Base-by-base conservation (phyloP, 2,113 vertebrate species). In the Bubo scandiacus region DNA sequence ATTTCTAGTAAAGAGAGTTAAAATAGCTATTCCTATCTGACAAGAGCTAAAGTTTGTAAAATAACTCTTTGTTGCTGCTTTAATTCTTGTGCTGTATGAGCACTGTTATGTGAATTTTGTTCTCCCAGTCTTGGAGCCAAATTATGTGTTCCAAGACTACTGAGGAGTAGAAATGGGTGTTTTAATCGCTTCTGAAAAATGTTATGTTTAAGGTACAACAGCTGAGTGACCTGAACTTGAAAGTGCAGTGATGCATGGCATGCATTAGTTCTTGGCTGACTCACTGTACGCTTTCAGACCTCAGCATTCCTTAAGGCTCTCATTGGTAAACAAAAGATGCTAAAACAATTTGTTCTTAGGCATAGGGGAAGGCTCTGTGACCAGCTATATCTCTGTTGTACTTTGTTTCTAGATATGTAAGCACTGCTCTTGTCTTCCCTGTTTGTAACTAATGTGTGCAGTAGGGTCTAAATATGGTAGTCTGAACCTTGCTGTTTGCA, bases 251-350 rank as follows among this genome's bases (percentile, higher is more conserved):
- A 16, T 73, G 51, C 36, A 15, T 15, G 18, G 4, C 14, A 25
- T 22, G 12, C 68, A 40, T 80, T 36, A 19, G 38, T 12, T 63
- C n/a, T 59, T 45, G 27, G 14, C 54, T 65, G 55, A 4, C 32
- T 79, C 5, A 1, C 42, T 40, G 19, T 14, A 2, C 0, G 1
- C 19, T 66, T 55, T 15, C 25, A 45, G 54, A 72, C 29, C n/a
- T 47, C 54, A 12, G 22, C 49, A 29, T 38, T 67, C 63, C 54
- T 63, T 15, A 6, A 6, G 51, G 8, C 17, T 79, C 3, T 34
- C 52, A 15, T 3, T 59, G 36, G 54, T 25, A 19, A 42, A 21
- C 4, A 54, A 59, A n/a, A 51, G 17, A 45, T 47, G 20, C 10
- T 27, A 43, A 78, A 43, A 0, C 20, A 13, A 13, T 26, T 65